Base-by-base conservation (phyloP, 2,113 vertebrate genomes). In the Caloenas nicobarica region DNA sequence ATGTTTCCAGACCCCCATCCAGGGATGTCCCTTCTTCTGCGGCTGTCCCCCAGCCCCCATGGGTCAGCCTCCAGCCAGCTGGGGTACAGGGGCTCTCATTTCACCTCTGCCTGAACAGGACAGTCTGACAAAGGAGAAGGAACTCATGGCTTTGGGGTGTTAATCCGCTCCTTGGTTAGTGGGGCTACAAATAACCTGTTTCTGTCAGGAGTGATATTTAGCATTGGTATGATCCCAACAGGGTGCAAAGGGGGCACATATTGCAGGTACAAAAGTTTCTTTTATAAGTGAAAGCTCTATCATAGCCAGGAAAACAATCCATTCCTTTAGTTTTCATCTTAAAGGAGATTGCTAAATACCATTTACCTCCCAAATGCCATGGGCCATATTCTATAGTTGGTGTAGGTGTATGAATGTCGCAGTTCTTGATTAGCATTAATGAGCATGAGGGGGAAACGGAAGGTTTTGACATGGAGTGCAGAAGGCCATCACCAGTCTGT, bases 21-120 rank as follows among this genome's bases (percentile, higher is more conserved):
- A 42, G 15, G 66, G 25, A 7, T 13, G 13, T 3, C 11, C 22
- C 13, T 73, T 88, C 53, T 26, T 81, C 36, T 70, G 28, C 2
- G 2, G 34, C 62, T 44, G 21, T 16, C 2, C 15, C 7, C 10
- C 16, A 46, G 50, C 1, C 19, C 18, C 18, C 2, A 1, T 16
- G 6, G 46, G 26, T 64, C n/a, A 73, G 22, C 12, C 11, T 26
- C 2, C 19, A 18, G n/a, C 4, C 33, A 31, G 11, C 11, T 66
- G 40, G 40, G 24, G 24, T 6, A 1, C 29, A 73, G 58, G 21
- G 10, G 1, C 13, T 77, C 29, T 80, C 9, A 3, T 70, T 70
- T 71, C n/a, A 16, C 1, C 8, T 65, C 56, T 83, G 26, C 23
- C 25, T 44, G 36, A 44, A 16, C 36, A 46, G 40, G 36, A 22